Evolutionary conservation across 2,113 vertebrate species (phyloP).

Genomic region (Psittacula cyanocephala): DNA sequence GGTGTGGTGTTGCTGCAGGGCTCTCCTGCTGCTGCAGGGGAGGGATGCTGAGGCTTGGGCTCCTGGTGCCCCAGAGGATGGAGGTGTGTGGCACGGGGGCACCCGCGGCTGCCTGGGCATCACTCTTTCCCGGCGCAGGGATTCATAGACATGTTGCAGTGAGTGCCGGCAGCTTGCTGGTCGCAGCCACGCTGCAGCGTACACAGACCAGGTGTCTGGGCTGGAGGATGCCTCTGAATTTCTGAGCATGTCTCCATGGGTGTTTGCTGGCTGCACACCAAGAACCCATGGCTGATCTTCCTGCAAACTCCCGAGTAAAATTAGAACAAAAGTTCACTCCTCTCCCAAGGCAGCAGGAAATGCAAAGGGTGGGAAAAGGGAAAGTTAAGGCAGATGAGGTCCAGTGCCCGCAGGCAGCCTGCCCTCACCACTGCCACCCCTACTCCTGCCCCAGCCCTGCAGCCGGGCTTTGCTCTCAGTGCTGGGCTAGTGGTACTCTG

Average conservation of each 20-base stretch:
- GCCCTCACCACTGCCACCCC: not conserved
- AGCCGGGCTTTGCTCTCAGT: not conserved
- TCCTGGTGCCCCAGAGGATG: not conserved
- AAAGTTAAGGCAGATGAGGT: slow-evolving; percentile 47
- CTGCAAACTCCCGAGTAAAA: slow-evolving; percentile 64
- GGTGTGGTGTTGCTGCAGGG: not conserved
- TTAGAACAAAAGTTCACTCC: slow-evolving; percentile 70
- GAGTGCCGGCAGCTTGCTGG: not conserved
- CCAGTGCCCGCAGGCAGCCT: slow-evolving; percentile 3
- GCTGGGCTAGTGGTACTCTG: not conserved
- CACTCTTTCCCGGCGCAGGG: not conserved
- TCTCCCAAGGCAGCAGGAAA: slow-evolving; percentile 68
- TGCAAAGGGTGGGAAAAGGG: slow-evolving; percentile 54
- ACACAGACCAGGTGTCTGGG: slow-evolving; percentile 37
- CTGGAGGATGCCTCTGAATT: slow-evolving; percentile 57
- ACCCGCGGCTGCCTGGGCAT: not conserved
- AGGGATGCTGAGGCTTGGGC: not conserved
- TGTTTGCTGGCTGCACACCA: slow-evolving; percentile 68
- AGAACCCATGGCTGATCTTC: slow-evolving; percentile 67
- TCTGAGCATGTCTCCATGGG: slow-evolving; percentile 59
- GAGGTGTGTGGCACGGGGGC: not conserved
- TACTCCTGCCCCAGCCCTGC: not conserved
- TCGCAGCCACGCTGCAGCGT: not conserved
- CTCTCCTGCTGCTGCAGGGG: not conserved
- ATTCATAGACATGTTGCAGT: fast-evolving